Evolutionary conservation across 2,888 invertebrate genomes (phyloP).

Genomic region (Tetragonula carbonaria): DNA sequence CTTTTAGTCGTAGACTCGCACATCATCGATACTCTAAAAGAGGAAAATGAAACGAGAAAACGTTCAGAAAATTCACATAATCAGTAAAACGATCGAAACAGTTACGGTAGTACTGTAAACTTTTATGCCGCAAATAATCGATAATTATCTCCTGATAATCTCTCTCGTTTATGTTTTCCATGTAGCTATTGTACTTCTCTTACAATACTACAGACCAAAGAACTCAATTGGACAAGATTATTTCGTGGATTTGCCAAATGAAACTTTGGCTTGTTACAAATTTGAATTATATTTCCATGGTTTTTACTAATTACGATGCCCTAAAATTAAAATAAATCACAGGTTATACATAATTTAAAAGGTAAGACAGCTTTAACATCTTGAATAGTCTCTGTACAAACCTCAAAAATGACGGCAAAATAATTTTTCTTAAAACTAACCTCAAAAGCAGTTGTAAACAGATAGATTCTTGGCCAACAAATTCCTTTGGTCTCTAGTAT

Average conservation of each 20-base stretch:
- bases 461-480: too few species aligned
- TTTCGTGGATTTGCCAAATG: neutral
- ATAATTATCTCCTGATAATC: constrained; percentile 34
- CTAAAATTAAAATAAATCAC: neutral
- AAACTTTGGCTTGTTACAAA: too few species aligned
- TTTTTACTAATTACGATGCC: neutral
- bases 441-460: neutral
- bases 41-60: neutral
- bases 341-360: neutral
- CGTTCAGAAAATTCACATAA: constrained; percentile 23
- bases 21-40: constrained; percentile 7
- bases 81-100: constrained; percentile 11
- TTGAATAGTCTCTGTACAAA: neutral
- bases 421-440: too few species aligned
- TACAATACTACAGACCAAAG: constrained; percentile 6
- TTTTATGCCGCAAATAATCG: constrained; percentile 5
- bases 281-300: too few species aligned
- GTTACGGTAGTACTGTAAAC: constrained; percentile 22
- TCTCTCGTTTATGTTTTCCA: constrained; percentile 39
- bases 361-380: neutral
- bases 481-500: neutral
- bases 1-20: constrained; percentile 14
- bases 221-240: neutral
- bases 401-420: neutral
- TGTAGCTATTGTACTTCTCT: constrained; percentile 22